These are phyloP conservation scores for Nibea albiflora DNA, from an alignment of 2,113 vertebrate species.

Conservation along the genomic window DNA sequence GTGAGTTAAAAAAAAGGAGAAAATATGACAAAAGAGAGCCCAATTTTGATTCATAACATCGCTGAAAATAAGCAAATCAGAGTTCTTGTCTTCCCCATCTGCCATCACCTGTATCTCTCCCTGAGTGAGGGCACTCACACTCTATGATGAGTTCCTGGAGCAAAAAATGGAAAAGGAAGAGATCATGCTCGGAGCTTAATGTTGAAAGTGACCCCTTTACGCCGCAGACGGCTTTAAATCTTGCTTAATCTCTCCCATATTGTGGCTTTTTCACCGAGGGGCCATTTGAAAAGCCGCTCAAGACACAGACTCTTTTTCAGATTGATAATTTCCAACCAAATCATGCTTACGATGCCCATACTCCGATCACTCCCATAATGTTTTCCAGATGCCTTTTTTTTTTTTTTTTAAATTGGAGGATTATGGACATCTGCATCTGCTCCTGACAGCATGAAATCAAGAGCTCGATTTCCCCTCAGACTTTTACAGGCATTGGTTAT, in stretches of 20 bases:
- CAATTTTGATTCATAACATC: conserved; percentile 63
- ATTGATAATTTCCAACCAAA: conserved; percentile 36
- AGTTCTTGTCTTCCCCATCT: conserved; percentile 54
- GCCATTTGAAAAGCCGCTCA: conserved; percentile 23
- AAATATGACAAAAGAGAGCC: conserved; percentile 30
- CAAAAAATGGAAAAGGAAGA: conserved; percentile 48
- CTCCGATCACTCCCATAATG: conserved; percentile 27
- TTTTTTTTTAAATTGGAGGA: conserved; percentile 11
- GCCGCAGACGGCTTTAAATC: conserved; percentile 30
- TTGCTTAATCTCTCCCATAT: conserved; percentile 43
- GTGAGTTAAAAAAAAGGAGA: neutral
- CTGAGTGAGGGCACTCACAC: conserved; percentile 44
- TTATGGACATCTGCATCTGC: conserved; percentile 49
- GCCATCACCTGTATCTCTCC: conserved; percentile 57
- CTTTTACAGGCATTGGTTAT: conserved; percentile 49
- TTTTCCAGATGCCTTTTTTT: conserved; percentile 42
- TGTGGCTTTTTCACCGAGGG: conserved; percentile 32
- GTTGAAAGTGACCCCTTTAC: conserved; percentile 61
- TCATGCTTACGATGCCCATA: conserved; percentile 5
- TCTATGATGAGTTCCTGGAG: conserved; percentile 48
- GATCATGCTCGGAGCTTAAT: conserved; percentile 62
- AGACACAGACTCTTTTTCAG: conserved; percentile 28
- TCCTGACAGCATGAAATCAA: conserved; percentile 55
- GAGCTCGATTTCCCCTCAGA: conserved; percentile 53
- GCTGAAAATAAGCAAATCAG: conserved; percentile 62